Base-by-base conservation (phyloP, 2,888 invertebrate species). In the Baronia brevicornis region DNA sequence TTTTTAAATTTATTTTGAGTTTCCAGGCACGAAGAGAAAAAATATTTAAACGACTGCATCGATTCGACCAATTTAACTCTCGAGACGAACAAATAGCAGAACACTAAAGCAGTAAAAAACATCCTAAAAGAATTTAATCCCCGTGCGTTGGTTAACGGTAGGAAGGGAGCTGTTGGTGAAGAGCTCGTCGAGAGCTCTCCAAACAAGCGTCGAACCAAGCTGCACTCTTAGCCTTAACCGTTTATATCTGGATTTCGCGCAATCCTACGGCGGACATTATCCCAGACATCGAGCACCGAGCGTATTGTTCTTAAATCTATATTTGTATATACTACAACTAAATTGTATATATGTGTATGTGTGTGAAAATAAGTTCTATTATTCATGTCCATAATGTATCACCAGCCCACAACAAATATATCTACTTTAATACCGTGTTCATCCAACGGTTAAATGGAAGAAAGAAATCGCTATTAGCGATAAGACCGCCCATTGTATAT, bases 161-260 rank as follows among this genome's bases (percentile, higher is more conserved):
- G 68, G 57, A 65, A 72, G 62, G 63, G 72, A 74, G 73, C 78
- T 73, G 69, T 72, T 71, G 60, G 61, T 60, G 47, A 48, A 78
- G 77, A 55, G 69, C 60, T 44, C 51, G 55, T 52, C 43, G 45
- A 72, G 71, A 40, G 70, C 64, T 38, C 77, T 78, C 43, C 60
- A 60, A 56, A 50, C 48, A n/a, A n/a, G n/a, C n/a, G n/a, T n/a
- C n/a, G n/a, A n/a, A n/a, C 6, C 17, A 6, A 17, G 28, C 55
- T 33, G 38, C 52, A 54, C 50, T 58, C 60, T 67, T 56, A 53
- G 60, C 60, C 56, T 51, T 57, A 59, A 48, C 51, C 70, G 70
- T 73, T 75, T 75, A 74, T 70, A 69, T 60, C 65, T 54, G 43
- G 40, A 51, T n/a, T n/a, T n/a, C n/a, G n/a, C n/a, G n/a, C n/a